Percentiles rank a stretch among this genome's conserved stretches.
phyloP scores from a whole-genome alignment of 1,140 invertebrate species.

The Neoseiulus cucumeris region DNA sequence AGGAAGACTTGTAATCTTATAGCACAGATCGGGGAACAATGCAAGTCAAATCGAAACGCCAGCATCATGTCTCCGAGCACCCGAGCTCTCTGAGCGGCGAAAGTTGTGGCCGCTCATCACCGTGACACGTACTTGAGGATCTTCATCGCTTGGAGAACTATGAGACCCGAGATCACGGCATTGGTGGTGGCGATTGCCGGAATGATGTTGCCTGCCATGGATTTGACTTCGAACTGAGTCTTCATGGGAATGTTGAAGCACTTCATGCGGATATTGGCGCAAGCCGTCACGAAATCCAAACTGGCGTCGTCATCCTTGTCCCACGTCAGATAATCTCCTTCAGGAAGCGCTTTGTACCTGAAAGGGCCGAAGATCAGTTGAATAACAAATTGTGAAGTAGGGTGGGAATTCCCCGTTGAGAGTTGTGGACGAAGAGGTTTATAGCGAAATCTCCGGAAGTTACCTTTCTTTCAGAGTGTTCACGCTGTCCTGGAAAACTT shows the following conservation, averaged over 20 bases:
- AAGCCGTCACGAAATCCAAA: constrained; percentile 90
- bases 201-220: constrained; percentile 93
- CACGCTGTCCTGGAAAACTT: constrained; percentile 53
- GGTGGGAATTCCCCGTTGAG: too few species aligned
- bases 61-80: too few species aligned
- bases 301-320: constrained; percentile 86
- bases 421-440: too few species aligned
- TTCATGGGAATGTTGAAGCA: constrained; percentile 78
- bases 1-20: too few species aligned
- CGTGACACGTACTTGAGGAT: constrained; percentile 34
- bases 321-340: constrained; percentile 61
- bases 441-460: too few species aligned
- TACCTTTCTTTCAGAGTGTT: constrained; percentile 40
- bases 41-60: too few species aligned
- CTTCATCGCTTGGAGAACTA: constrained; percentile 67
- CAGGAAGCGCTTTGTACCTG: constrained; percentile 19
- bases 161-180: constrained; percentile 82
- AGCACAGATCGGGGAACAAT: too few species aligned
- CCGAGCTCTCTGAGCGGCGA: too few species aligned
- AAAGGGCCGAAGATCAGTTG: too few species aligned
- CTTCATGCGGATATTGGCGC: constrained; percentile 73
- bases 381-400: too few species aligned
- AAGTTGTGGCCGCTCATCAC: too few species aligned
- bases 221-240: constrained; percentile 84
- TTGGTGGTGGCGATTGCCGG: constrained; percentile 97